These are phyloP conservation scores for Aurelia coerulea DNA, from an alignment of 30 jellyfish, hydroid and myxozoan species.

Conservation along the genomic window DNA sequence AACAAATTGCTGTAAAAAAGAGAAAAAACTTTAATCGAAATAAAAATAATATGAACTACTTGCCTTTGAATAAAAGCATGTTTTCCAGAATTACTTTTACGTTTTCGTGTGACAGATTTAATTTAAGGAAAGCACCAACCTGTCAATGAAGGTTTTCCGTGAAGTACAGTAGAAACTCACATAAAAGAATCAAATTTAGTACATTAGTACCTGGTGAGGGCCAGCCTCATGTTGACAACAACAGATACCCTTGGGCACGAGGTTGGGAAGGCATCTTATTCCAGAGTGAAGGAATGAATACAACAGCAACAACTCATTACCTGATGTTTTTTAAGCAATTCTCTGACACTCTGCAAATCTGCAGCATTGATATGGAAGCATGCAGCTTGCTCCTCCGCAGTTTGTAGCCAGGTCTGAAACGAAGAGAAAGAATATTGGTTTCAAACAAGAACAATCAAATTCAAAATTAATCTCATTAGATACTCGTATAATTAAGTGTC, in stretches of 20 bases:
- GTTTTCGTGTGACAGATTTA: no score
- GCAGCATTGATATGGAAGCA: constrained; percentile 85
- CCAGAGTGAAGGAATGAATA: not conserved
- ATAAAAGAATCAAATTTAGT: no score
- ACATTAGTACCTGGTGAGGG: no score
- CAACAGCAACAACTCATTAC: constrained; percentile 30
- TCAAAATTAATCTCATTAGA: no score
- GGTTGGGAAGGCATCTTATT: no score
- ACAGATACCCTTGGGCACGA: no score
- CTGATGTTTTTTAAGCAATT: constrained; percentile 83
- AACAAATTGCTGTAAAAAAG: constrained; percentile 63
- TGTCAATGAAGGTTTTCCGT: no score
- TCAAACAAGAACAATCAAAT: not conserved
- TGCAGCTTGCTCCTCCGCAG: constrained; percentile 95
- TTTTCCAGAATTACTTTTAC: no score
- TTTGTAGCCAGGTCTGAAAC: constrained; percentile 91
- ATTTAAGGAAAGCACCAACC: no score
- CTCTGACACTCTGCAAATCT: constrained; percentile 82
- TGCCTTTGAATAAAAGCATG: not conserved
- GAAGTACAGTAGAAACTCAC: no score
- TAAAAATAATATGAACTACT: not conserved
- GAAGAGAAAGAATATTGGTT: not conserved
- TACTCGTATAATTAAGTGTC: no score
- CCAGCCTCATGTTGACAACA: no score
- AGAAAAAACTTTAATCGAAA: not conserved